phyloP scores from a whole-genome alignment of 2,113 vertebrate species.

The Rissa tridactyla region DNA sequence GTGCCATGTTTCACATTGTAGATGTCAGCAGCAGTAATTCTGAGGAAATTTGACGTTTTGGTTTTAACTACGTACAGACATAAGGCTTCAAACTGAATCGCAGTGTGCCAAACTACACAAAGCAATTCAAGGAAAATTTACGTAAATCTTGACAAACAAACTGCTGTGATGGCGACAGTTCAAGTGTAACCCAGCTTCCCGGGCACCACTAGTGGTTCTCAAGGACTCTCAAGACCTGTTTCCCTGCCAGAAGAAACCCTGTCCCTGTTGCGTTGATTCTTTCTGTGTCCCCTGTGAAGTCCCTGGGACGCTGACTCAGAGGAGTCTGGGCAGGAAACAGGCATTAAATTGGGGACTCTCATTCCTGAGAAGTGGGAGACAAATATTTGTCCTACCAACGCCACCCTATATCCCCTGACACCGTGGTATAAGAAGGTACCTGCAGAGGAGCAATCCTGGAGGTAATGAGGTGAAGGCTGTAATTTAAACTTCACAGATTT shows the following conservation, averaged over 20 bases:
- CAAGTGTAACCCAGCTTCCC: background rate
- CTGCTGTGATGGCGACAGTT: background rate
- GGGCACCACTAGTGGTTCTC: background rate
- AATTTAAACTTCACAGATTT: background rate
- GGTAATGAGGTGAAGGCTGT: background rate
- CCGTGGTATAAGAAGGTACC: background rate
- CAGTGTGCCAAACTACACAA: background rate
- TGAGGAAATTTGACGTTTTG: background rate
- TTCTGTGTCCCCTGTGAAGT: background rate
- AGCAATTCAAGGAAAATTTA: background rate
- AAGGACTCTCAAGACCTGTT: background rate
- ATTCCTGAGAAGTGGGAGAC: background rate
- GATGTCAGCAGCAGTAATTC: background rate
- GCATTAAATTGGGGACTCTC: background rate
- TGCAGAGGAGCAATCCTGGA: background rate
- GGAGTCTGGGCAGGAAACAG: background rate
- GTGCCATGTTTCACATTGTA: background rate
- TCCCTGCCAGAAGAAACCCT: background rate
- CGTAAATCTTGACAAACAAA: background rate
- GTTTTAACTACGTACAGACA: background rate
- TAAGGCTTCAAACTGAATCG: background rate
- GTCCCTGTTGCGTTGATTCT: background rate
- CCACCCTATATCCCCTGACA: background rate
- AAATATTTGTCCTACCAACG: background rate
- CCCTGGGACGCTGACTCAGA: background rate